Evolutionary conservation across 1,140 invertebrate species (phyloP), one percentile per base, ranked within the genome.

Genomic region (Bombus pascuorum): DNA sequence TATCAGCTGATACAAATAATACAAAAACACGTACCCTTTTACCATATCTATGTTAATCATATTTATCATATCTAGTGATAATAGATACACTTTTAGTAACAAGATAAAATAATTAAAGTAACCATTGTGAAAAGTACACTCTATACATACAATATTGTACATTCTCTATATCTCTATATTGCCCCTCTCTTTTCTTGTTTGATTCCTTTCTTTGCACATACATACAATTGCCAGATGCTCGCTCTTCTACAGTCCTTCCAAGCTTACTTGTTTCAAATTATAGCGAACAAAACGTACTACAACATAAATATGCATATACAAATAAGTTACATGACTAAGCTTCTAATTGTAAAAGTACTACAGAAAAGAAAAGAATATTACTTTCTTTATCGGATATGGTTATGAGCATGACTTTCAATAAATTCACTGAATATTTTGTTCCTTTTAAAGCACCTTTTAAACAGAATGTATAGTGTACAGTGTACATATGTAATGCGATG

Each of bases 221-320:
- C 59, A 13, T 62, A 62, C 34, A 68, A 39, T 53, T 83, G 32
- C 25, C n/a, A 78, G 6, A 28, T 62, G 22, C 47, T 73, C 57
- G 28, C 68, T 85, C 28, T 85, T 80, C 39, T 73, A 80, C 57
- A 65, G 32, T 83, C 66, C 75, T 72, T 70, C 65, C 66, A 62
- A 34, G 39, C 37, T 72, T 47, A 66, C 32, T 34, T 75, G 47
- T 53, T 73, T 53, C 73, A 53, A 75, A 72, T n/a, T 13, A 37
- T 25, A n/a, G 28, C 42, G 39, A 39, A 22, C 12, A 15, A 42
- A 13, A 68, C 42, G 18, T 53, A 5, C 32, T 68, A 25, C 34
- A 10, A 47, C n/a, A 34, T 66, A 28, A 37, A 71, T 71, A 42
- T 42, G 47, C 47, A 53, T 53, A 22, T 42, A 42, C 37, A 73